Evolutionary conservation across 1,140 invertebrate genomes (phyloP), one percentile per base, ranked within the genome.

Genomic region (Heliconius nattereri): DNA sequence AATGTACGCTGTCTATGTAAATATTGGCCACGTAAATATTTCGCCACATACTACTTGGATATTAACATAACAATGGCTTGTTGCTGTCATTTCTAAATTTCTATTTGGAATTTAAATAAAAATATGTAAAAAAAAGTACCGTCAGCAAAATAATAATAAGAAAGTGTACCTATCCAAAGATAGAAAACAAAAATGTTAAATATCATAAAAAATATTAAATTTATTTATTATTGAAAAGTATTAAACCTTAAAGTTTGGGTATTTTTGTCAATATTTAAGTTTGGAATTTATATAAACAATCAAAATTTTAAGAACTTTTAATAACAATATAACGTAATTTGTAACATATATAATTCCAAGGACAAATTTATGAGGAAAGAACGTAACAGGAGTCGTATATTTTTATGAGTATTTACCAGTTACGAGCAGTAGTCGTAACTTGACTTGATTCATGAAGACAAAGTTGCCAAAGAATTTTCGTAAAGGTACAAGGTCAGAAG

Each of bases 401-500:
- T 60, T 76, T 73, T 80, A 80, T 76, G 75, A 57, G 40, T 45
- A 80, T 80, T 76, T 80, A 71, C 75, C 70, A 23, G 75, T 80
- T 76, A 80, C 79, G 76, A 78, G 73, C 70, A 37, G 72, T 57
- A 71, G 71, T 60, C 78, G 73, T 80, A 83, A 83, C 78, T 77
- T 75, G 57, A 73, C 73, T 83, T 81, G 79, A 84, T 80, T 78
- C 81, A 84, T 73, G 72, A 57, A 60, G 29, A 77, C 78, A 74
- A 57, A 80, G 71, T 81, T 77, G 74, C 76, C 78, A 82, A 82
- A 82, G 73, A 54, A 81, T 80, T 76, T 82, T 77, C 29, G 54
- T 40, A 71, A 76, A 73, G 71, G 57, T 75, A 75, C 81, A 82
- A 84, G 78, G 83, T 84, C 81, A 80, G 70, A 29, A 66, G 3